These are phyloP conservation scores for Tragopan temminckii DNA, from an alignment of 2,797 vertebrate species.

Conservation along the genomic window DNA sequence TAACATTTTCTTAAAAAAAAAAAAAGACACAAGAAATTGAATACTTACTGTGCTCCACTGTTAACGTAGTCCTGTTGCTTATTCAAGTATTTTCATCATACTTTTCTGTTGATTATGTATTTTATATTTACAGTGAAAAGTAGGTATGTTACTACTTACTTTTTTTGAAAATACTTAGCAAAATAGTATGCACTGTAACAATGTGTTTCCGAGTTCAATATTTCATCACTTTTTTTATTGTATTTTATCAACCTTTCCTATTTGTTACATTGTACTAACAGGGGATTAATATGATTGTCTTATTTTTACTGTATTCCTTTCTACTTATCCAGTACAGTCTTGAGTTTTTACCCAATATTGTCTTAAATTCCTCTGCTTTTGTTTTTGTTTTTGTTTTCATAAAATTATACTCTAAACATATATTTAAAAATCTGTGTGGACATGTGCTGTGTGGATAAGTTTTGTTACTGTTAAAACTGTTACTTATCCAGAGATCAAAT, in stretches of 20 bases:
- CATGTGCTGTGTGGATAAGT: neutral
- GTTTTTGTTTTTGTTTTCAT: neutral
- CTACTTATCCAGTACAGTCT: neutral
- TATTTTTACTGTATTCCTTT: neutral
- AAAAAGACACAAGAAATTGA: neutral
- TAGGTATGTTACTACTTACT: neutral
- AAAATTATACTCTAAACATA: neutral
- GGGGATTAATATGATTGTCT: neutral
- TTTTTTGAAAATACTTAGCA: neutral
- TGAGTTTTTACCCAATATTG: neutral
- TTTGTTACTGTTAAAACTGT: neutral
- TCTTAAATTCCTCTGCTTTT: neutral
- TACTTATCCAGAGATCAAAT: neutral
- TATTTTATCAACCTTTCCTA: neutral
- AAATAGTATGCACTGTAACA: neutral
- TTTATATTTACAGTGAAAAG: neutral
- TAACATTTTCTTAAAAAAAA: neutral
- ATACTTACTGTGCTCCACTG: neutral
- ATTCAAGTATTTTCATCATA: neutral
- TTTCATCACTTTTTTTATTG: neutral
- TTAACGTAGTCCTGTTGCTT: neutral
- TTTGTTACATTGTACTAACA: neutral
- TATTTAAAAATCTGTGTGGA: neutral
- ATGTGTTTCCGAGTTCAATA: neutral
- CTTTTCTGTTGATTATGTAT: neutral